phyloP scores from a whole-genome alignment of 2,113 vertebrate genomes.

The Guaruba guarouba region DNA sequence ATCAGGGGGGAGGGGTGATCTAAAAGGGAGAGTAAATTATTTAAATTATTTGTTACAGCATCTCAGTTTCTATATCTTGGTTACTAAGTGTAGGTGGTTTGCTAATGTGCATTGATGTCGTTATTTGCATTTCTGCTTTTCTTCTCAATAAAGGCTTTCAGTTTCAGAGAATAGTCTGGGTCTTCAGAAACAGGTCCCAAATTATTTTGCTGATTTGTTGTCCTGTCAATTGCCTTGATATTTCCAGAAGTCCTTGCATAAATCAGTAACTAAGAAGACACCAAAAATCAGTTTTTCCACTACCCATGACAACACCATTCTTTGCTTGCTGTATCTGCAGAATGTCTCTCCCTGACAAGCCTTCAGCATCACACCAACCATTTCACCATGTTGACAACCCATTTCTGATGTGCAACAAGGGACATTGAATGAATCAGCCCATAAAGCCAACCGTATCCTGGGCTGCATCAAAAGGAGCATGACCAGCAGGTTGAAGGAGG shows the following conservation, averaged over 20 bases:
- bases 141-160: neutral
- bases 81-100: neutral
- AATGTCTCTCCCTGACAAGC: neutral
- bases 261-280: neutral
- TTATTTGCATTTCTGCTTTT: neutral
- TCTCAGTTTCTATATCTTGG: neutral
- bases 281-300: neutral
- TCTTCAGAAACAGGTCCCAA: neutral
- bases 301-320: neutral
- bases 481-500: too few relatives aligned
- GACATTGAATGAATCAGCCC: neutral
- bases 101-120: accelerated
- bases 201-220: neutral
- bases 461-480: too few relatives aligned
- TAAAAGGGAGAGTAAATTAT: neutral
- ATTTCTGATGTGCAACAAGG: neutral
- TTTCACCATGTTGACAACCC: neutral
- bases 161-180: neutral
- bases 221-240: neutral
- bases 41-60: neutral
- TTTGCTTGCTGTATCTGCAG: neutral
- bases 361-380: neutral
- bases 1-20: neutral
- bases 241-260: neutral
- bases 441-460: too few relatives aligned